Base-by-base conservation (phyloP, 2,888 invertebrate species). In the Oscheius onirici region DNA sequence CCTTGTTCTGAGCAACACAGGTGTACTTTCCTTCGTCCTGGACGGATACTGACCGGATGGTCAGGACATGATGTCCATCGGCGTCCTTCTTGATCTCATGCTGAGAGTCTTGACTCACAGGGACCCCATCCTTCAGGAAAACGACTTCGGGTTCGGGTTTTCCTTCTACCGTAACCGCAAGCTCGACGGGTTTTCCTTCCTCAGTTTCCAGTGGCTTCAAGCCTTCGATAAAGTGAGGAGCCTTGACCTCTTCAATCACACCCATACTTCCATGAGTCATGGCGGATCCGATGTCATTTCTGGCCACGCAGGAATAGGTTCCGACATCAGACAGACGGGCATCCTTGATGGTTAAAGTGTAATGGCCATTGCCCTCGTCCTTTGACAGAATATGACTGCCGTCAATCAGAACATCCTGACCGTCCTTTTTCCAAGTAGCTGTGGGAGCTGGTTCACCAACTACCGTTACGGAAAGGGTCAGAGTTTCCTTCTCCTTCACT, bases 11-110 rank as follows among this genome's bases (percentile, higher is more conserved):
- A 0, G 96, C 96, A 0, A 96, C 94, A 87, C 97, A 96, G 0
- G 95, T 95, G 89, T 97, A 97, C 41, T 95, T 90, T 0, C 97
- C 97, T 5, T 95, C 94, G 88, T 97, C 97, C 88, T 95, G 94
- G 0, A 94, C 94, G 86, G 93, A 93, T 11, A 95, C 95, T 86
- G 95, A 94, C 88, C 95, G 94, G 90, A 97, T 95, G 20, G 95
- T 93, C 72, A 97, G 90, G 6, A 95, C 94, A 66, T 81, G 81
- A 0, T 94, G 94, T 88, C 97, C 96, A 86, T 95, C 95, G 82
- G 94, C 93, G 46, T 72, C 78, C 58, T 83, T 95, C 94, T 77
- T 78, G 61, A 74, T 71, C 63, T 83, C 77, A 43, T 83, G 71
- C 55, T 82, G 80, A 17, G 69, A 24, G 43, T 78, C 75, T 58